Percentiles rank a stretch among this genome's conserved stretches.
These are phyloP conservation scores for Phengaris alcon DNA, from an alignment of 2,888 invertebrate species.

Conservation along the genomic window DNA sequence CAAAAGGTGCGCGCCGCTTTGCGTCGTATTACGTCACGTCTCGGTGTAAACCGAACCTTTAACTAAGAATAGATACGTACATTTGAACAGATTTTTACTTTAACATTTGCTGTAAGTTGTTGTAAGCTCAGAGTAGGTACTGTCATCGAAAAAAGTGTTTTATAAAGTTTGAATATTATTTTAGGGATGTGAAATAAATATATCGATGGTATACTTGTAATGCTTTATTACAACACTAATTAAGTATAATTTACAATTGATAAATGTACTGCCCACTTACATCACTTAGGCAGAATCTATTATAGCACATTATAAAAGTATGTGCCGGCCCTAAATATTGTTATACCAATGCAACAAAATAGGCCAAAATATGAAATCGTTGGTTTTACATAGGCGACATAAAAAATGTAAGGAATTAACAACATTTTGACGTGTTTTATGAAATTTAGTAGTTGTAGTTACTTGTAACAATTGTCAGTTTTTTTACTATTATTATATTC, in stretches of 20 bases:
- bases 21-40: too few species aligned
- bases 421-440: too few species aligned
- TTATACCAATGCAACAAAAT: slow-evolving; percentile 14
- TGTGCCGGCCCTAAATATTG: slow-evolving; percentile 8
- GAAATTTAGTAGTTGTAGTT: too few species aligned
- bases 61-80: too few species aligned
- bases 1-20: too few species aligned
- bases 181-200: slow-evolving; percentile 36
- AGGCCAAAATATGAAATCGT: slow-evolving; percentile 5
- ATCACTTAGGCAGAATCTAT: slow-evolving; percentile 21
- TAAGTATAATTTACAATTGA: slow-evolving; percentile 77
- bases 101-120: too few species aligned
- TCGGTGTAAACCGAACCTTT: neutral
- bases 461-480: too few species aligned
- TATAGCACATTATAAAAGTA: slow-evolving; percentile 7
- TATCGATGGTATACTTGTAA: slow-evolving; percentile 56
- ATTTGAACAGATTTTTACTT: too few species aligned
- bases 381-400: neutral
- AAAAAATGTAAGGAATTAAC: neutral
- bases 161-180: neutral
- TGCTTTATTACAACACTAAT: slow-evolving; percentile 80
- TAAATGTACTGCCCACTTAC: slow-evolving; percentile 46
- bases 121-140: too few species aligned
- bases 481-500: too few species aligned
- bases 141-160: too few species aligned